phyloP scores from a whole-genome alignment of 1,140 invertebrate species.

The Drosophila pallidifrons region DNA sequence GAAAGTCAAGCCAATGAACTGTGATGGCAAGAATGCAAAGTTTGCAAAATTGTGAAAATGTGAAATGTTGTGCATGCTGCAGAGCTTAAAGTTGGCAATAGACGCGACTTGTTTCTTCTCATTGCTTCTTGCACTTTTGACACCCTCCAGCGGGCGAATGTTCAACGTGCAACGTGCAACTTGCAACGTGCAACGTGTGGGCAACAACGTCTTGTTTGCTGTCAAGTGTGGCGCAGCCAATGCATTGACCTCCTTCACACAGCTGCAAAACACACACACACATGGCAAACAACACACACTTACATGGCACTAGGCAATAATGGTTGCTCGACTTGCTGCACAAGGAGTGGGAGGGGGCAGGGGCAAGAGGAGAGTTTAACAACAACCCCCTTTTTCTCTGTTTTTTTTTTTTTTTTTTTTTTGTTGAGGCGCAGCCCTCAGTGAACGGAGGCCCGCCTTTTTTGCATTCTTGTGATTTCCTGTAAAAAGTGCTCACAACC shows the following conservation, averaged over 20 bases:
- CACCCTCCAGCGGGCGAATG: too few relatives aligned
- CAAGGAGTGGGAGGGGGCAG: neutral
- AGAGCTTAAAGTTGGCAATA: too few relatives aligned
- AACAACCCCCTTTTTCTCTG: conserved; percentile 52
- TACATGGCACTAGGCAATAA: conserved; percentile 71
- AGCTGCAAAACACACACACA: conserved; percentile 27
- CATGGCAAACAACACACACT: conserved; percentile 53
- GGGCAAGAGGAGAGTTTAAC: conserved; percentile 15
- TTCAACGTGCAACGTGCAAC: neutral
- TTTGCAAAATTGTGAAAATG: too few relatives aligned
- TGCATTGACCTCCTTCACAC: conserved; percentile 69
- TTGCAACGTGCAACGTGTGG: neutral
- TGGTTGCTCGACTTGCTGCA: conserved; percentile 47
- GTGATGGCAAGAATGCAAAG: too few relatives aligned
- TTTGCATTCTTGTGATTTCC: conserved; percentile 67
- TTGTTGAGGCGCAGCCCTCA: conserved; percentile 10
- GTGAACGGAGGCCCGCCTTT: conserved; percentile 1
- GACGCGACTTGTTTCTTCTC: too few relatives aligned
- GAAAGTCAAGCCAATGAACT: too few relatives aligned
- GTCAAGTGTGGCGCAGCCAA: conserved; percentile 55
- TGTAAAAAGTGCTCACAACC: conserved; percentile 60
- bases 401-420: conserved; percentile 19
- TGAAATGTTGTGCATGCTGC: too few relatives aligned
- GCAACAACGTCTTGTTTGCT: conserved; percentile 33
- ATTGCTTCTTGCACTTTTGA: neutral